Conservation (phyloP, 35 echinoderm and acorn worm species). For the Apostichopus japonicus region DNA sequence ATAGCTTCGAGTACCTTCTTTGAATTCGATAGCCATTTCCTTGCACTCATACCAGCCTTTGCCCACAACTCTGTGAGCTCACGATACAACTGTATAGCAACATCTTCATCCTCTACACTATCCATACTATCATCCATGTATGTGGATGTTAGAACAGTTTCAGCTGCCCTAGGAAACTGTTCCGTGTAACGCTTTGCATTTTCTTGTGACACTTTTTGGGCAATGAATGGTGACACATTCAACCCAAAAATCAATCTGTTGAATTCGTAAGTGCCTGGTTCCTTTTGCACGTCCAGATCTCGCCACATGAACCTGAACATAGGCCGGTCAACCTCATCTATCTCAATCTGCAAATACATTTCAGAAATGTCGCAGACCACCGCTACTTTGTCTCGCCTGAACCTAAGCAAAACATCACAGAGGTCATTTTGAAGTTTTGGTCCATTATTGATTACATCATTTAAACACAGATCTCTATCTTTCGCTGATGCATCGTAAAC, state of each 20-base stretch:
- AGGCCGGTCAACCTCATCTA: background rate
- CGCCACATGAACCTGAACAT: conserved; percentile 59
- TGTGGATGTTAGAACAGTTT: conserved; percentile 35
- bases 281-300: conserved; percentile 39
- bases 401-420: conserved; percentile 49
- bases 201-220: conserved; percentile 51
- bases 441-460: conserved; percentile 34
- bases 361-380: conserved; percentile 58
- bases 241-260: conserved; percentile 49
- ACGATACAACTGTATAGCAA: too few species aligned
- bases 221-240: conserved; percentile 49
- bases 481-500: too few species aligned
- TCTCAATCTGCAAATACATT: conserved; percentile 53
- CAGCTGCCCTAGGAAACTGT: conserved; percentile 19
- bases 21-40: conserved; percentile 56
- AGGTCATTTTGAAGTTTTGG: conserved; percentile 59
- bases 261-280: conserved; percentile 43
- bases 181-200: background rate
- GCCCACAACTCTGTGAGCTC: conserved; percentile 33
- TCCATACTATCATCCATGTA: too few species aligned
- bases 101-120: too few species aligned
- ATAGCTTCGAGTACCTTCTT: conserved; percentile 23
- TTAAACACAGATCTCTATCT: too few species aligned
- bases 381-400: conserved; percentile 45
- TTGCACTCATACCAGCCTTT: conserved; percentile 18